Evolutionary conservation across 2,888 invertebrate genomes (phyloP), one percentile per base, ranked within the genome.

Genomic region (Mythimna vitellina): DNA sequence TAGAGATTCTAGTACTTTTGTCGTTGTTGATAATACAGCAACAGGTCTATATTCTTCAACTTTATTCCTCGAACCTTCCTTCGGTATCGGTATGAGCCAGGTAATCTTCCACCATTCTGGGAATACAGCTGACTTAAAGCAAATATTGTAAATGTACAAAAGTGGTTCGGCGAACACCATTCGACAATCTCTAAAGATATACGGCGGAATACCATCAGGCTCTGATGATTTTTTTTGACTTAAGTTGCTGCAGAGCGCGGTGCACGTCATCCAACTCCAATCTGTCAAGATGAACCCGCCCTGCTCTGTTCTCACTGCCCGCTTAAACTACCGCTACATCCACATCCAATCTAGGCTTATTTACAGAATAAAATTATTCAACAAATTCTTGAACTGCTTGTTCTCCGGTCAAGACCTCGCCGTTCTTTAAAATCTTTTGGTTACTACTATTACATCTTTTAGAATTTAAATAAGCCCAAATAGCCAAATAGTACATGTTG

Each of bases 371-470:
- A 14, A 56, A 56, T 14, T 56, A 56, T 14, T 17, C 29, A 17
- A 29, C 56, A 29, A 63, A 49, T 14, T 32, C 49, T 63, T 63
- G n/a, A 51, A 63, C 32, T 12, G 14, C 32, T 32, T 51, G 12
- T 51, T 62, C 29, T 29, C 8, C 0, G 7, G n/a, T 14, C 12
- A 49, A 32, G 29, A 29, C 49, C 20, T 62, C n/a, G 20, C 49
- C 29, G 29, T 32, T 29, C 12, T 32, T 62, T 62, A 49, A 7
- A 62, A 62, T 62, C 46, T 29, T 62, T 62, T 49, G 46, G 29
- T 25, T 62, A 62, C 12, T 49, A n/a, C 7, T 29, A 14, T 29
- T 49, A 53, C 32, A 35, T n/a, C 46, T 51, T 64, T 35, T 64
- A 22, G 51, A 64, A 32, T 32, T 49, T 3, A 20, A 29, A 20